Base-by-base conservation (phyloP, 2,113 vertebrate genomes). In the Lota lota region DNA sequence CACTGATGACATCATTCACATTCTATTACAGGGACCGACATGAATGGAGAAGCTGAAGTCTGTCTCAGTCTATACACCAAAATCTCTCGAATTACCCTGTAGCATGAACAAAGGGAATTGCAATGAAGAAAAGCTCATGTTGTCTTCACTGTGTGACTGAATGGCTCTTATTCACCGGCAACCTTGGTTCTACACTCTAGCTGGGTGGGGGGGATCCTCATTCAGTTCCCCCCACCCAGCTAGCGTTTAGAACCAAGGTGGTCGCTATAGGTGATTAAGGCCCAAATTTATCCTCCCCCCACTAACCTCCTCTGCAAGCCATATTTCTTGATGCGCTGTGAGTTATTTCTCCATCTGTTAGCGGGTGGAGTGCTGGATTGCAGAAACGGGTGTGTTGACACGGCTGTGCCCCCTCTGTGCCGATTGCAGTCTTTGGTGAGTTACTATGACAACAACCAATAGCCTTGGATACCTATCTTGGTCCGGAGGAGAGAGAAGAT, bases 361-460 rank as follows among this genome's bases (percentile, higher is more conserved):
- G 21, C 69, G 74, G 22, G 68, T 47, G 24, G 33, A 53, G 64
- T 75, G 76, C 76, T 21, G 69, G 73, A 75, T 73, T 66, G 36
- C 61, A 67, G 53, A 69, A 69, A 56, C 65, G 33, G 63, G 56
- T 60, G 65, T 69, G 78, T 64, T 82, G 82, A 78, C 69, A 60
- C 66, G 57, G 21, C 17, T 60, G 69, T 81, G 79, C 77, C 75
- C 82, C 82, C 75, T 80, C 80, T 79, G 71, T 79, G 81, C 82
- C 76, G 73, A 79, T 83, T 74, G 75, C n/a, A 79, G 74, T 79
- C 73, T 51, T 36, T 82, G 74, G 73, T 79, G 51, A 70, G 87
- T 90, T 88, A 83, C 89, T 69, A 88, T 89, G 83, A 84, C 75
- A 86, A 90, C 85, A 47, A 14, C 18, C 71, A 70, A 68, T 82